phyloP scores from a whole-genome alignment of 2,797 vertebrate genomes.

The Artibeus lituratus region DNA sequence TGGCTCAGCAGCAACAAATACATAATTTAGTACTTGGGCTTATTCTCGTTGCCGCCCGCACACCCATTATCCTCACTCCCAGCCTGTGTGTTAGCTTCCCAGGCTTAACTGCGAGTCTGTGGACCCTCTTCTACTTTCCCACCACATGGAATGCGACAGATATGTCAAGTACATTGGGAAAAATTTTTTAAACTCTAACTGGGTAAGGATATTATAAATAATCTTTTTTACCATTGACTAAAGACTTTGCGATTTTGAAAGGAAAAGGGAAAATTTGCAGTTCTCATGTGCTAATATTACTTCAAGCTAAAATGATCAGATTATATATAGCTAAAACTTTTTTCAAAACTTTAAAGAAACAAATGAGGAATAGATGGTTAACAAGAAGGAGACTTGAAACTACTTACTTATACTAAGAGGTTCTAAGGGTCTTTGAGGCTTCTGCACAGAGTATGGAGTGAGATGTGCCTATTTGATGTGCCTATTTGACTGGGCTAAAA shows the following conservation, averaged over 20 bases:
- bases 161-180: neutral
- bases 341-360: neutral
- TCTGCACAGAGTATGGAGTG: neutral
- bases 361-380: neutral
- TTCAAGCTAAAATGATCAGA: neutral
- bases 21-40: conserved; percentile 52
- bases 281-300: neutral
- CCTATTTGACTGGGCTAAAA: neutral
- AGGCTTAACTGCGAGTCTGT: conserved; percentile 24
- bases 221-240: neutral
- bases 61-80: neutral
- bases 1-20: conserved; percentile 31
- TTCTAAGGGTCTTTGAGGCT: neutral
- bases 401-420: neutral
- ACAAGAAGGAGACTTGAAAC: neutral
- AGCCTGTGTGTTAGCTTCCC: neutral
- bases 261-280: neutral
- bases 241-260: neutral
- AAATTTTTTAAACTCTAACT: neutral
- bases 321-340: neutral
- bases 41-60: neutral
- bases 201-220: neutral
- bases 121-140: neutral
- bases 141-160: neutral
- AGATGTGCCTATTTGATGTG: no score